Evolutionary conservation across 2,888 invertebrate genomes (phyloP).

Genomic region (Mactromeris polynyma): DNA sequence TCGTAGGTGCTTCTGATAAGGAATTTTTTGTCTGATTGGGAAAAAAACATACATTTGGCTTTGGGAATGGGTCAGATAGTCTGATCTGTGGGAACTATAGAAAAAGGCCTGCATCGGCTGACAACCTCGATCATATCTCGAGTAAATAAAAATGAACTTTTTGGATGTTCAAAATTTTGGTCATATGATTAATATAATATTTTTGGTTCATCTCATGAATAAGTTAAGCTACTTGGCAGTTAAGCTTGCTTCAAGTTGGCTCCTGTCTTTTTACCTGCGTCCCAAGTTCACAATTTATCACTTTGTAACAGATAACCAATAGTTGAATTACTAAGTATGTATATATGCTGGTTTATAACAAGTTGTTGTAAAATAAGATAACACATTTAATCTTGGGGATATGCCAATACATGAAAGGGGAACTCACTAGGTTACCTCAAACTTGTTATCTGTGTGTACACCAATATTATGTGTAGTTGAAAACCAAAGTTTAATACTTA

Average conservation of each 20-base stretch:
- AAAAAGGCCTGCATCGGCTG: no score
- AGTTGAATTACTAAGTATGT: conserved; percentile 18
- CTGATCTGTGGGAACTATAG: no score
- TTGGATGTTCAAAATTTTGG: no score
- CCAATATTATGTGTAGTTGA: conserved; percentile 12
- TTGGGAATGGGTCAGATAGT: no score
- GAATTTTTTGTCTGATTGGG: no score
- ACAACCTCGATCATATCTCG: no score
- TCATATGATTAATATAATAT: no score
- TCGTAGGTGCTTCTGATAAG: no score
- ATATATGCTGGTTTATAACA: conserved; percentile 14
- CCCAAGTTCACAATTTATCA: conserved; percentile 29
- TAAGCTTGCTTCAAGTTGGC: not conserved
- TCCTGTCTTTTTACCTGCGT: not conserved
- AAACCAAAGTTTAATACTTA: not conserved
- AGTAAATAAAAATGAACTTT: no score
- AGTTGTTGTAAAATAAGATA: conserved; percentile 22
- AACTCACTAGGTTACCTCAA: conserved; percentile 3
- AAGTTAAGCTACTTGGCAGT: conserved; percentile 12
- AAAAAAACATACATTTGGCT: no score
- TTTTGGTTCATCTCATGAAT: not conserved
- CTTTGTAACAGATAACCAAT: conserved; percentile 15
- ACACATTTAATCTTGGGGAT: conserved; percentile 18
- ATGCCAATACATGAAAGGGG: conserved; percentile 20
- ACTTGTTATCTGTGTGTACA: conserved; percentile 3